Evolutionary conservation across 2,888 invertebrate species (phyloP), one percentile per base, ranked within the genome.

Genomic region (Carcina quercana): DNA sequence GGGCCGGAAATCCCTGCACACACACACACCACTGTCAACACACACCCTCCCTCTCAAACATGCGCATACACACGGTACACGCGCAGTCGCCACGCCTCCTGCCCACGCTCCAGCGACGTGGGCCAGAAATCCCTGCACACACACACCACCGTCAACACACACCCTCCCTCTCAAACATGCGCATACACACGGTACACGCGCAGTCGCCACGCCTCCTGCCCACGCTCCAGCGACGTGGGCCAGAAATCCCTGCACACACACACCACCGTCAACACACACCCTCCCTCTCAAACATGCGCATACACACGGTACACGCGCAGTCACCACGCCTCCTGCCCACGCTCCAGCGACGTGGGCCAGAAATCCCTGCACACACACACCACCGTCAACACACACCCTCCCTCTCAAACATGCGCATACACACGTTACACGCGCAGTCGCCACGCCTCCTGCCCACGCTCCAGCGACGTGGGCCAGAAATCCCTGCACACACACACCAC

Each of bases 321-420:
- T 34, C 94, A 88, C 59, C 92, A 88, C 42, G 89, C 85, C 76
- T 94, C 94, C 85, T 94, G 94, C 48, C 91, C 90, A 70, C 93
- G 93, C 76, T 94, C 94, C 71, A 94, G 83, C 57, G 90, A 91
- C 55, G 93, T 92, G 42, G 94, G 94, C 32, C 94, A 87, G 67
- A 94, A 87, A 80, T 94, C 94, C 42, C 94, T 93, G 85, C 47
- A n/a, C n/a, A n/a, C n/a, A n/a, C n/a, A n/a, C n/a, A n/a, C n/a
- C n/a, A n/a, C n/a, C n/a, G n/a, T n/a, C n/a, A n/a, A n/a, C n/a
- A n/a, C n/a, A n/a, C n/a, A n/a, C n/a, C n/a, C n/a, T n/a, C n/a
- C n/a, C n/a, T n/a, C n/a, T n/a, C n/a, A n/a, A n/a, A n/a, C n/a
- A n/a, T n/a, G n/a, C 41, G 95, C 94, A 78, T 94, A 94, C 52